phyloP scores from a whole-genome alignment of 2,888 invertebrate species.

The Sylvicola cinctus region DNA sequence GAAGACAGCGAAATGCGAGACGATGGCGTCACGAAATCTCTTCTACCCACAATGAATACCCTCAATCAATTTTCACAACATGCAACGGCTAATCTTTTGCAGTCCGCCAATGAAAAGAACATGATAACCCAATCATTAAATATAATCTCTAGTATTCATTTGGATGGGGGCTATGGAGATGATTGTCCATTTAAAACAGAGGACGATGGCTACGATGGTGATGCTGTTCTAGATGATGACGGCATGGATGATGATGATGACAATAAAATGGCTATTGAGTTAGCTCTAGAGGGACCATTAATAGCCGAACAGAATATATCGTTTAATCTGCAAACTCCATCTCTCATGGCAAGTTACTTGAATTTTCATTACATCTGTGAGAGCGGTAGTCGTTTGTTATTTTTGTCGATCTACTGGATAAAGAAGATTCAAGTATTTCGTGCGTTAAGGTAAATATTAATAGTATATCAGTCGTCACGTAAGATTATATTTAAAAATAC shows the following conservation, averaged over 20 bases:
- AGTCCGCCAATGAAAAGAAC: slow-evolving; percentile 38
- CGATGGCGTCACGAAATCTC: neutral
- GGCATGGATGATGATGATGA: no score
- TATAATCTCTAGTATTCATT: slow-evolving; percentile 25
- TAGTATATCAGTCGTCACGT: neutral
- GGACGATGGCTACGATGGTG: no score
- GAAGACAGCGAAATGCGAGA: neutral
- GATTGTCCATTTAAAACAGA: neutral
- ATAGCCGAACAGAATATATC: slow-evolving; percentile 44
- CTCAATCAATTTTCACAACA: slow-evolving; percentile 21
- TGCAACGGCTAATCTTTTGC: slow-evolving; percentile 26
- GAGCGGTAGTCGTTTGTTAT: slow-evolving; percentile 78
- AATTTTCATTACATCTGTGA: slow-evolving; percentile 92
- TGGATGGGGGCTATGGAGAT: slow-evolving; percentile 16
- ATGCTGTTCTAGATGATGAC: no score
- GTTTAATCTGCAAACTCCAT: slow-evolving; percentile 57
- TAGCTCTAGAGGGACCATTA: slow-evolving; percentile 15
- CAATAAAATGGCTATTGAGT: no score
- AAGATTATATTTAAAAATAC: neutral
- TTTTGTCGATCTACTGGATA: slow-evolving; percentile 80
- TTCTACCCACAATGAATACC: slow-evolving; percentile 6
- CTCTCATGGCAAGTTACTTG: slow-evolving; percentile 68
- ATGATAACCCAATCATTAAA: slow-evolving; percentile 54
- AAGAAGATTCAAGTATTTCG: slow-evolving; percentile 66
- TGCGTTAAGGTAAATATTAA: slow-evolving; percentile 40